Evolutionary conservation across 2,888 invertebrate genomes (phyloP).

Genomic region (Keiferia lycopersicella): DNA sequence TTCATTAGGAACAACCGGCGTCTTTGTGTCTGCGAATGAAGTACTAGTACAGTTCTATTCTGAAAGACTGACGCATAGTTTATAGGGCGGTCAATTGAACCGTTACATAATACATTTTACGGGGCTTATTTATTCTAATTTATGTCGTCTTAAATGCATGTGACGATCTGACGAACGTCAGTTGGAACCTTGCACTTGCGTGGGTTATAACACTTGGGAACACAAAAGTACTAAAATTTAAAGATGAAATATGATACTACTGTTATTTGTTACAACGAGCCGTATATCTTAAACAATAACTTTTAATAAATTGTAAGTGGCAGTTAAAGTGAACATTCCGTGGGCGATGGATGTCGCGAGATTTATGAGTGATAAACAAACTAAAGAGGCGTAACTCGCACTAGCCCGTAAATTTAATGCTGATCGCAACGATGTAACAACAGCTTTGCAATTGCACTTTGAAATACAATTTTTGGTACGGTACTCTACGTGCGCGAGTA

Average conservation of each 20-base stretch:
- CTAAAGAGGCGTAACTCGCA: constrained; percentile 56
- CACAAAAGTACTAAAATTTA: neutral
- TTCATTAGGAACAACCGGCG: constrained; percentile 33
- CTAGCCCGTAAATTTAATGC: constrained; percentile 60
- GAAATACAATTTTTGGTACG: constrained; percentile 46
- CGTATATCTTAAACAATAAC: constrained; percentile 10
- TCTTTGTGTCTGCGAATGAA: constrained; percentile 35
- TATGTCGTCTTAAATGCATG: neutral
- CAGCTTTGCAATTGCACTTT: constrained; percentile 46
- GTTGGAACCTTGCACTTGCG: constrained; percentile 6
- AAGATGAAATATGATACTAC: constrained; percentile 12
- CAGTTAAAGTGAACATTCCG: constrained; percentile 37
- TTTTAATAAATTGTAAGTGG: constrained; percentile 23
- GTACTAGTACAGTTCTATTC: constrained; percentile 6
- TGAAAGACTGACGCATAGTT: constrained; percentile 27
- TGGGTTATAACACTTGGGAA: neutral
- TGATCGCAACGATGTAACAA: constrained; percentile 26
- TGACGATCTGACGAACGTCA: neutral
- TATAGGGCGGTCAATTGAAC: constrained; percentile 15
- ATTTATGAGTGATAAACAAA: constrained; percentile 60
- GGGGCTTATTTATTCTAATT: neutral
- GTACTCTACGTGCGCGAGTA: too few species aligned
- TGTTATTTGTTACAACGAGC: constrained; percentile 6
- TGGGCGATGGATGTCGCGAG: constrained; percentile 48
- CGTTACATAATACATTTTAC: constrained; percentile 15